Evolutionary conservation across 2,888 invertebrate species (phyloP).

Genomic region (Hemicrepidius hirtus): DNA sequence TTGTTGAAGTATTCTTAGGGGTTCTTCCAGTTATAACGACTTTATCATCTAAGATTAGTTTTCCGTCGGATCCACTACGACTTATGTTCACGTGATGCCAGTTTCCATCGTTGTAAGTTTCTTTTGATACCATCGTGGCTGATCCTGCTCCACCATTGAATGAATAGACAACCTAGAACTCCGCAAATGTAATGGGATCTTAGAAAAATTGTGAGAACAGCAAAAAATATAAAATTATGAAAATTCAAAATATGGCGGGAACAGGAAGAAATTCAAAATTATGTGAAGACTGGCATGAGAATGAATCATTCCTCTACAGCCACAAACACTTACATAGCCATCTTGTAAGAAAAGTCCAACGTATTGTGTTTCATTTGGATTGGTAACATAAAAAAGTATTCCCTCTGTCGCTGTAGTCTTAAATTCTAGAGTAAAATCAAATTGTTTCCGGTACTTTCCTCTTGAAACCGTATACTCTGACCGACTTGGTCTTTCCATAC

Average conservation of each 20-base stretch:
- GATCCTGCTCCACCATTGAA: constrained; percentile 82
- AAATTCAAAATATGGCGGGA: too few relatives aligned
- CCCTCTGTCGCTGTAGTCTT: constrained; percentile 86
- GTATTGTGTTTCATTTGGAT: constrained; percentile 77
- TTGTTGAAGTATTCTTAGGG: constrained; percentile 63
- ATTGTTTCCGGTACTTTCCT: constrained; percentile 78
- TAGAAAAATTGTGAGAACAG: too few relatives aligned
- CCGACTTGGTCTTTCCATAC: constrained; percentile 81
- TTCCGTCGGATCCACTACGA: constrained; percentile 78
- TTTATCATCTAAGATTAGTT: constrained; percentile 80
- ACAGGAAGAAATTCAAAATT: too few relatives aligned
- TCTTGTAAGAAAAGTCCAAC: constrained; percentile 84
- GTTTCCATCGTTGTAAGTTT: constrained; percentile 80
- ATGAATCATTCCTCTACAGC: not conserved
- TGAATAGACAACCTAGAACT: constrained; percentile 81
- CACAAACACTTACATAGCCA: constrained; percentile 77
- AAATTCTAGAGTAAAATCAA: constrained; percentile 86
- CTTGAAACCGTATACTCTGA: constrained; percentile 79
- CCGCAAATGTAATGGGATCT: too few relatives aligned
- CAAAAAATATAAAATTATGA: too few relatives aligned
- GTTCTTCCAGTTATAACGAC: constrained; percentile 64
- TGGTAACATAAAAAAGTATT: constrained; percentile 87
- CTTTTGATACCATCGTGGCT: constrained; percentile 74
- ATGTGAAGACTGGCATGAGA: constrained; percentile 6
- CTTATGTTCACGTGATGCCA: constrained; percentile 88